Conservation (phyloP, 2,888 invertebrate species). For the Idaea biselata region DNA sequence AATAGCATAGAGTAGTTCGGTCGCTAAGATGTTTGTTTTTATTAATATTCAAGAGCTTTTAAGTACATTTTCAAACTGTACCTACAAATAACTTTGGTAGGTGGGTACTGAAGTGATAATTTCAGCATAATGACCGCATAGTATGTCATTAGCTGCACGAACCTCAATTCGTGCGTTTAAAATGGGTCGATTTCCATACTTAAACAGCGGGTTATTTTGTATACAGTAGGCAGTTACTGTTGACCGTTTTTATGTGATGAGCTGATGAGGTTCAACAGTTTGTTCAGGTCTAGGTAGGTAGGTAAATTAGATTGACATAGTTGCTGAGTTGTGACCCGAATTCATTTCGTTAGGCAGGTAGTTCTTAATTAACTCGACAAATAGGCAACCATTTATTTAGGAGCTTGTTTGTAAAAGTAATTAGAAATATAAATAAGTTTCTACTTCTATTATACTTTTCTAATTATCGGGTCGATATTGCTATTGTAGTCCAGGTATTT, state of each 20-base stretch:
- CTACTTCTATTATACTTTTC: too few species aligned
- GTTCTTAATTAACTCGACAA: neutral
- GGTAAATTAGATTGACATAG: constrained; percentile 15
- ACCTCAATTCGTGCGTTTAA: constrained; percentile 5
- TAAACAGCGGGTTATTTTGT: constrained; percentile 10
- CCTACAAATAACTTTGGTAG: neutral
- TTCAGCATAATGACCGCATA: constrained; percentile 7
- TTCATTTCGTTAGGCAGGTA: neutral
- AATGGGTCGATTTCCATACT: constrained; percentile 33
- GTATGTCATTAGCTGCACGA: constrained; percentile 4
- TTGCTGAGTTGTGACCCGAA: neutral
- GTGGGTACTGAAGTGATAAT: constrained; percentile 1
- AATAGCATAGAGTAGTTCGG: constrained; percentile 4
- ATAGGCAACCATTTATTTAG: neutral
- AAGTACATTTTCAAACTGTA: neutral
- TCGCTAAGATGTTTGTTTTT: too few species aligned
- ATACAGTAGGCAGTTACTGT: constrained; percentile 5
- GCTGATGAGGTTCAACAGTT: constrained; percentile 23
- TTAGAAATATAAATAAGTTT: neutral
- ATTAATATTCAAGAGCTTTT: neutral
- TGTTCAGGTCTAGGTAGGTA: constrained; percentile 24
- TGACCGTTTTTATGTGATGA: constrained; percentile 12
- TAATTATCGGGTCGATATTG: too few species aligned
- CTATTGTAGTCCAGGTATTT: too few species aligned
- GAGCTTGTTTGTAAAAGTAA: neutral